These are phyloP conservation scores for Mnemiopsis leidyi DNA, from an alignment of 37 sponge, comb jelly and placozoan genomes.

Conservation along the genomic window DNA sequence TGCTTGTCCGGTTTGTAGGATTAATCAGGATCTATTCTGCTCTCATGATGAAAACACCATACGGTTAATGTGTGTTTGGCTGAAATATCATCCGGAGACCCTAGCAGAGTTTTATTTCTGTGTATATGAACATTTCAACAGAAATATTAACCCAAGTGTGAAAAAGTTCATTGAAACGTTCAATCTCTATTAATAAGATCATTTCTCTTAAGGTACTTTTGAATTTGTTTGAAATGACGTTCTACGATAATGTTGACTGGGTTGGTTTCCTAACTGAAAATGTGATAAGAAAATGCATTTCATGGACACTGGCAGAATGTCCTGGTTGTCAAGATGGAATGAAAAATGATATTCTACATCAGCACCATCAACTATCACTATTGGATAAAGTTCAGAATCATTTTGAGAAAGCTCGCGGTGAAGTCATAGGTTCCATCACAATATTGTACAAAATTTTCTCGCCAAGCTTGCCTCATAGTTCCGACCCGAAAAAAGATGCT, in stretches of 20 bases:
- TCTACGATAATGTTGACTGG: not conserved
- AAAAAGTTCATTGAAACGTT: too few species aligned
- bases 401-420: not conserved
- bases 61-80: too few species aligned
- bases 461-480: not conserved
- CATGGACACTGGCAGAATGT: not conserved
- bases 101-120: too few species aligned
- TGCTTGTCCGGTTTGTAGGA: too few species aligned
- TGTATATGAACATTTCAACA: too few species aligned
- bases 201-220: too few species aligned
- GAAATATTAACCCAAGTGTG: too few species aligned
- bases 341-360: not conserved
- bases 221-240: not conserved
- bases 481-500: not conserved
- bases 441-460: not conserved
- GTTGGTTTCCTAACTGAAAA: not conserved
- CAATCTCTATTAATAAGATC: too few species aligned
- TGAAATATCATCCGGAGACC: too few species aligned
- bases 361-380: not conserved
- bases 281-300: not conserved
- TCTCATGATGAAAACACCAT: too few species aligned
- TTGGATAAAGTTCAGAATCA: not conserved
- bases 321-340: not conserved
- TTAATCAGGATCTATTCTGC: too few species aligned
- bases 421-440: not conserved